Evolutionary conservation across 2,888 invertebrate genomes (phyloP).

Genomic region (Cepaea hortensis): DNA sequence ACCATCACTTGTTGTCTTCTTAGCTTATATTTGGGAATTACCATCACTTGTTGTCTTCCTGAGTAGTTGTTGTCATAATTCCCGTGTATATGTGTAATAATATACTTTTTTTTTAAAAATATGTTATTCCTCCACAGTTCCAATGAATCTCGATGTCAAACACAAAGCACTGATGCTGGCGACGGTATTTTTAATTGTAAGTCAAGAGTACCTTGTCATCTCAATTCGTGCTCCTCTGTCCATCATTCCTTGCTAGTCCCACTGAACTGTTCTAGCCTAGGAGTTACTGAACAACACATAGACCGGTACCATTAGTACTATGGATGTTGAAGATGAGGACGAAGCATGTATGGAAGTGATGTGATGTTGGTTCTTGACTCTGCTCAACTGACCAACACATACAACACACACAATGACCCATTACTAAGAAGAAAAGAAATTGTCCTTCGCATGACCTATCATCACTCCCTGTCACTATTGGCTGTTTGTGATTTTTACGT

Average conservation of each 20-base stretch:
- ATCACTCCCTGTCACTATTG: no score
- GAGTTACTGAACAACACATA: no score
- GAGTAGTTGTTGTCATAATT: not conserved
- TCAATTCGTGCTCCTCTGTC: not conserved
- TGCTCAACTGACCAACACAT: no score
- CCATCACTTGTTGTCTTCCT: not conserved
- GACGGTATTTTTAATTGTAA: constrained; percentile 43
- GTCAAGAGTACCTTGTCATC: not conserved
- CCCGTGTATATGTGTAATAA: not conserved
- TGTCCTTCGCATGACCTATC: no score
- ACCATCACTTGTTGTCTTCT: not conserved
- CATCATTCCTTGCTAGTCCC: not conserved
- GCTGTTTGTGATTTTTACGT: no score
- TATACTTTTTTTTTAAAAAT: not conserved
- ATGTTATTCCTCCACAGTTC: constrained; percentile 57
- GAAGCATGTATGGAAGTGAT: no score
- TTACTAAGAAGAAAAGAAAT: no score
- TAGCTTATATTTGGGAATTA: not conserved
- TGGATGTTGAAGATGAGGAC: no score
- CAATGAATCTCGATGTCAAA: constrained; percentile 69
- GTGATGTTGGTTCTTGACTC: no score
- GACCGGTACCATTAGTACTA: no score
- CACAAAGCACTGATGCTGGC: constrained; percentile 69
- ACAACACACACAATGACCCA: no score
- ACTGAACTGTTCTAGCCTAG: no score